A percentile compares a stretch with the other conserved stretches of the same genome.
Conservation (phyloP, 2,113 vertebrate species). For the Opisthocomus hoazin region DNA sequence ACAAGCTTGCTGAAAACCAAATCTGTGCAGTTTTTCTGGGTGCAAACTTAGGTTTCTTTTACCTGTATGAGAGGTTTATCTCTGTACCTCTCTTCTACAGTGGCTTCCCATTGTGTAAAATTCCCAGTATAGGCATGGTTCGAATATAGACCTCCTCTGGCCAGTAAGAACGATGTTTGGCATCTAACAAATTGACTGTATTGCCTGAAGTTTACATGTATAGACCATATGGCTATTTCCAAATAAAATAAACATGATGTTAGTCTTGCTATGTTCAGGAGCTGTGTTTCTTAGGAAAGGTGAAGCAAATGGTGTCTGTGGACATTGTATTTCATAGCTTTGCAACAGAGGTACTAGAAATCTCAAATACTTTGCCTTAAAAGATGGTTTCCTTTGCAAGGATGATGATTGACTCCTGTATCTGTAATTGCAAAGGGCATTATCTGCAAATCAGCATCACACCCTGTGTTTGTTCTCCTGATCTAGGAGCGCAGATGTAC, state of each 20-base stretch:
- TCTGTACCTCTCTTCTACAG: neutral
- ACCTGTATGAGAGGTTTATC: neutral
- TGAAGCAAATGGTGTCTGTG: neutral
- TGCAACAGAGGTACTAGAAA: neutral
- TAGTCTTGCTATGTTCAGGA: neutral
- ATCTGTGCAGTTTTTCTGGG: neutral
- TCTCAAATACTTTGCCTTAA: neutral
- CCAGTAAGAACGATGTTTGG: neutral
- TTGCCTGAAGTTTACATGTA: neutral
- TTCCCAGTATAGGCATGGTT: neutral
- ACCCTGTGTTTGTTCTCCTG: neutral
- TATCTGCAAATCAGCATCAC: neutral
- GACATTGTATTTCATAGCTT: neutral
- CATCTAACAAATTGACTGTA: neutral
- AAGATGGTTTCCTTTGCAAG: neutral
- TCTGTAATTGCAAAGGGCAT: neutral
- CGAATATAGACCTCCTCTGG: neutral
- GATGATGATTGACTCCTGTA: neutral
- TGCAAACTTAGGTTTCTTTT: neutral
- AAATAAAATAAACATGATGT: neutral
- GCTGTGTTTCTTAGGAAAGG: neutral
- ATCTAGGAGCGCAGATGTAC: accelerated
- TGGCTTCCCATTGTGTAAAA: neutral
- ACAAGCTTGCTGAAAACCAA: neutral
- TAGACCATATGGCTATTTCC: neutral